Base-by-base conservation (phyloP, 2,888 invertebrate species). In the Tyria jacobaeae region DNA sequence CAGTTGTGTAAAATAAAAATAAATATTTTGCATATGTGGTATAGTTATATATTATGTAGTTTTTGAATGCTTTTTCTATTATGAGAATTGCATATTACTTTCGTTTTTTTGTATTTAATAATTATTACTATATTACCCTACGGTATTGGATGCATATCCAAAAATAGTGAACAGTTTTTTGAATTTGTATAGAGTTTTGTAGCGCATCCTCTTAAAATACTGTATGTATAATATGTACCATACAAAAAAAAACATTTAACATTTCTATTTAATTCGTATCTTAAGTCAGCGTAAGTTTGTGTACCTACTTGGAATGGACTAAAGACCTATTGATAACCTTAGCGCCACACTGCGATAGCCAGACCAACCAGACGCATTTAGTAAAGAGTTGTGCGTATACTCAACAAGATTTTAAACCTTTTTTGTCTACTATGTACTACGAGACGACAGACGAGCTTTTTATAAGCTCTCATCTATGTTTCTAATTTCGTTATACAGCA, bases 241-340 rank as follows among this genome's bases (percentile, higher is more conserved):
- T 14, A 10, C 0, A 21, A 39, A 25, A 34, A 44, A 41, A 7
- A 21, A 55, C 9, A n/a, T 21, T 17, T 12, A 52, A n/a, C 70
- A 69, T 3, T 63, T 66, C 63, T 64, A 64, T 71, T 71, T 70
- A 64, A 63, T 63, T 60, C 52, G 15, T 52, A 44, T 44, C 21
- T 41, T 21, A 12, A 44, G 12, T 72, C 70, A 70, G 52, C 25
- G 52, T 57, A n/a, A n/a, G n/a, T 70, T 54, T 66, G 58, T 67
- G 62, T 73, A 68, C 61, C 70, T 64, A 65, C 68, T 62, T 60
- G 58, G 50, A 70, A 62, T 52, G 37, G 37, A 52, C 34, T 44
- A 51, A 27, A 17, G 62, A 57, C 52, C 64, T 51, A 15, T 24
- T 66, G 80, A 80, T 80, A 80, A 81, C 81, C 80, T 71, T 67